phyloP scores from a whole-genome alignment of 1,140 invertebrate genomes.

The Halesus radiatus region DNA sequence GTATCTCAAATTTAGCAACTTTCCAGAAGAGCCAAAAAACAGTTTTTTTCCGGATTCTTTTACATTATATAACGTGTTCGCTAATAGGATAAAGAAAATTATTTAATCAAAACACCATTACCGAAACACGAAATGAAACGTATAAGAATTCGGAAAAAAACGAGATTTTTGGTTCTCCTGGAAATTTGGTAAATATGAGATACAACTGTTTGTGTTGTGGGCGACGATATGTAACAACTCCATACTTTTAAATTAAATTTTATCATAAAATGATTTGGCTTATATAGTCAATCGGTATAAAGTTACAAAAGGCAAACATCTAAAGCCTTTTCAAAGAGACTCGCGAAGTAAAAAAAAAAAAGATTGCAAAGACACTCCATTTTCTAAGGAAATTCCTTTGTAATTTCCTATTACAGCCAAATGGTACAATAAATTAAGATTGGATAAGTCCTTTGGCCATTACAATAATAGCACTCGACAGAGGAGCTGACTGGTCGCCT shows the following conservation, averaged over 20 bases:
- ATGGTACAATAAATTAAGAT: conserved; percentile 56
- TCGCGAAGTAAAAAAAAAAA: conserved; percentile 13
- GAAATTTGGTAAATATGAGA: too few relatives aligned
- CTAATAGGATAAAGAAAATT: too few relatives aligned
- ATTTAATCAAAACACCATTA: too few relatives aligned
- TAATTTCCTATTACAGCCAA: conserved; percentile 53
- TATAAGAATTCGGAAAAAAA: too few relatives aligned
- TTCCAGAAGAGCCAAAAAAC: too few relatives aligned
- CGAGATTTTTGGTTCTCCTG: too few relatives aligned
- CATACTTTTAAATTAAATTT: not conserved
- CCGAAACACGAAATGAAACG: too few relatives aligned
- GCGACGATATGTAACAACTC: too few relatives aligned
- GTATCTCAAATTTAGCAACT: too few relatives aligned
- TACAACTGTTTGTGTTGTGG: too few relatives aligned
- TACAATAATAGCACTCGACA: conserved; percentile 53
- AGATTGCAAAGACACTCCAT: conserved; percentile 33
- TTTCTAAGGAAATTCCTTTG: conserved; percentile 48
- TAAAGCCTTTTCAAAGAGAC: not conserved
- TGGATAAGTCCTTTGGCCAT: conserved; percentile 56
- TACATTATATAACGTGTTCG: too few relatives aligned
- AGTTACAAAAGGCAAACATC: not conserved
- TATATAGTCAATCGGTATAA: not conserved
- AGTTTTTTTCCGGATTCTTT: too few relatives aligned
- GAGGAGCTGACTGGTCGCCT: conserved; percentile 19
- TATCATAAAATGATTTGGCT: not conserved